phyloP scores from a whole-genome alignment of 2,113 vertebrate genomes.

The Bostrychus sinensis region DNA sequence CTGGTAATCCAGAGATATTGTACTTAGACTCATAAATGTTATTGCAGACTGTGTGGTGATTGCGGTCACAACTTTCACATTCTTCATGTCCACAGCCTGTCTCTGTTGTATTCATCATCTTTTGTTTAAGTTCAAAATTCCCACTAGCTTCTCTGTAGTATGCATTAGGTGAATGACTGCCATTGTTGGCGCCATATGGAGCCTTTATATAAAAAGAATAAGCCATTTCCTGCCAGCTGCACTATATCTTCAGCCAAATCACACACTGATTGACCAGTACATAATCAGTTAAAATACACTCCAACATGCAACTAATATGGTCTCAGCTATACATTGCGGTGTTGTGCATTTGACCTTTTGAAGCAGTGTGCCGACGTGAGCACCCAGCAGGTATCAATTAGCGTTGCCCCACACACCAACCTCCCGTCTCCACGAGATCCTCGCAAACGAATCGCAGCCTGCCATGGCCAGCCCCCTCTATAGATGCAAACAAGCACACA shows the following conservation, averaged over 20 bases:
- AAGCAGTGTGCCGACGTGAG: constrained; percentile 97
- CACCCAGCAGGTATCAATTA: constrained; percentile 95
- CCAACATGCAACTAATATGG: neutral
- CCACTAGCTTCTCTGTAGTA: constrained; percentile 3
- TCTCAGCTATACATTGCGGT: neutral
- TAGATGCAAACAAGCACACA: constrained; percentile 1
- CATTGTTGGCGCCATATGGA: constrained; percentile 14
- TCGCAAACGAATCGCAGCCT: constrained; percentile 90
- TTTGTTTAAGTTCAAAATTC: neutral
- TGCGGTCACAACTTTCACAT: neutral
- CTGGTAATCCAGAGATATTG: constrained; percentile 21
- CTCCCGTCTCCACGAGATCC: constrained; percentile 88
- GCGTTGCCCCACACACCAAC: constrained; percentile 92
- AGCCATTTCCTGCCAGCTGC: constrained; percentile 17
- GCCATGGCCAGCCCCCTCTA: constrained; percentile 97
- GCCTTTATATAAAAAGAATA: constrained; percentile 4
- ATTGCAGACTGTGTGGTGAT: constrained; percentile 3
- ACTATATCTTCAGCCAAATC: constrained; percentile 31
- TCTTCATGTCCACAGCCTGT: neutral
- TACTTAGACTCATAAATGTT: neutral
- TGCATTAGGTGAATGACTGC: constrained; percentile 42
- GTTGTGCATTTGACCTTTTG: constrained; percentile 83
- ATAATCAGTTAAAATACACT: neutral
- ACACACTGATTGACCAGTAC: neutral
- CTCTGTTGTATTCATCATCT: neutral